Percentiles rank a stretch among this genome's conserved stretches.
Evolutionary conservation across 2,888 invertebrate genomes (phyloP).

Genomic region (Dyspetes luteomarginatus): DNA sequence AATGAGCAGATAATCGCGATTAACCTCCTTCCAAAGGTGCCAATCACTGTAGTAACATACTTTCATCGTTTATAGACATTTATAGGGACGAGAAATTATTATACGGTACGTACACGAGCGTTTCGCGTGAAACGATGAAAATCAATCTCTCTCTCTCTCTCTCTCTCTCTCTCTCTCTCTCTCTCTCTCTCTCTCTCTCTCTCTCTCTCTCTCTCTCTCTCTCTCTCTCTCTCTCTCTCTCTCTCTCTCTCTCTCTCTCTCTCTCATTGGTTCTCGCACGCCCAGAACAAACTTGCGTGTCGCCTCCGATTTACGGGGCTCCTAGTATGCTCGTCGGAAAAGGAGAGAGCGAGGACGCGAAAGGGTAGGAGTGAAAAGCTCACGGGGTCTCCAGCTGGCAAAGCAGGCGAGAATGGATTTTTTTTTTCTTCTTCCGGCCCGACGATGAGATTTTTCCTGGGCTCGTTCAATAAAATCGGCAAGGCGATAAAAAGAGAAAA

Average conservation of each 20-base stretch:
- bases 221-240: conserved; percentile 10
- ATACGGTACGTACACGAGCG: conserved; percentile 45
- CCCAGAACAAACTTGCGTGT: conserved; percentile 58
- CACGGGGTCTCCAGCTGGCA: conserved; percentile 45
- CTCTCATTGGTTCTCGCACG: conserved; percentile 31
- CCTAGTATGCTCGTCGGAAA: conserved; percentile 27
- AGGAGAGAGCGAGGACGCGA: background rate
- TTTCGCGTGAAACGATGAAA: conserved; percentile 63
- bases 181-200: background rate
- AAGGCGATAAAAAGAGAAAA: background rate
- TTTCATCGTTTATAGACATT: conserved; percentile 41
- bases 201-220: background rate
- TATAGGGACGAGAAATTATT: conserved; percentile 36
- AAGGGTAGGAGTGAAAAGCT: conserved; percentile 37
- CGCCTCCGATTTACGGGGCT: conserved; percentile 55
- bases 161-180: background rate
- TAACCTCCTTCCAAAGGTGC: conserved; percentile 24
- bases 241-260: background rate
- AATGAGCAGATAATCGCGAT: conserved; percentile 1
- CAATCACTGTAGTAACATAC: conserved; percentile 28
- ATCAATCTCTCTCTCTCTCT: conserved; percentile 41
- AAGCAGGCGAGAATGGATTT: conserved; percentile 60
- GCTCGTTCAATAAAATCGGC: conserved; percentile 47
- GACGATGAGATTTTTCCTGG: conserved; percentile 48
- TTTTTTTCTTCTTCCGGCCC: conserved; percentile 13